Evolutionary conservation across 2,797 vertebrate species (phyloP).

Genomic region (Eulemur mongoz): DNA sequence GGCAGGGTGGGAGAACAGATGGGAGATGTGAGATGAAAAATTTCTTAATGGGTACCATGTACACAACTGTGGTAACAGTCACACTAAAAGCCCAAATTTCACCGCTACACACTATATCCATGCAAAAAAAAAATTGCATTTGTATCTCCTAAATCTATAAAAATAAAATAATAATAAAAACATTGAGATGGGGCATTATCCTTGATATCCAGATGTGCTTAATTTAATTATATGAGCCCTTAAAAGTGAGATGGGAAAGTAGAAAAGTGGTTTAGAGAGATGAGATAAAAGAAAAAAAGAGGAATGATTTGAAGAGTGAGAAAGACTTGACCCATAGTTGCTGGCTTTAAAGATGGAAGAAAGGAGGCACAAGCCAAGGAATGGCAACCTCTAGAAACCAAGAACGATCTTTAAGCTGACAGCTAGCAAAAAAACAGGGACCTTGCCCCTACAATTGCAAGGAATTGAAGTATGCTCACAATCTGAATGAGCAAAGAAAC

Average conservation of each 20-base stretch:
- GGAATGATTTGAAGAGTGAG: not conserved
- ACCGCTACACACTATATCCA: not conserved
- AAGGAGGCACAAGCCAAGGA: not conserved
- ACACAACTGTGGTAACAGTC: not conserved
- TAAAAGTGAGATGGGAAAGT: not conserved
- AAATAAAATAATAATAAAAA: not conserved
- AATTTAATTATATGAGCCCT: not conserved
- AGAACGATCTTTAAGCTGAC: not conserved
- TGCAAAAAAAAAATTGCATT: not conserved
- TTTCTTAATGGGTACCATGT: not conserved
- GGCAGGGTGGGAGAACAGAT: not conserved
- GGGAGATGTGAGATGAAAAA: not conserved
- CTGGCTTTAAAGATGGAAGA: not conserved
- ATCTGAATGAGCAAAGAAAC: not conserved
- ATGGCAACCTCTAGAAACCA: not conserved
- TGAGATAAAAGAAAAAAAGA: not conserved
- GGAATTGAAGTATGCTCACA: not conserved
- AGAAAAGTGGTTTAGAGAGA: not conserved
- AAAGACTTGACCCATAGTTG: not conserved
- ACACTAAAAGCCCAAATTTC: not conserved
- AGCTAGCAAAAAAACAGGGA: not conserved
- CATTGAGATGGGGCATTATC: not conserved
- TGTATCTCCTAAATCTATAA: not conserved
- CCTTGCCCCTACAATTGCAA: not conserved
- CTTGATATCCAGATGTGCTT: not conserved